Percentiles rank a stretch among this genome's conserved stretches.
phyloP scores from a whole-genome alignment of 2,888 invertebrate genomes.

The Keiferia lycopersicella region DNA sequence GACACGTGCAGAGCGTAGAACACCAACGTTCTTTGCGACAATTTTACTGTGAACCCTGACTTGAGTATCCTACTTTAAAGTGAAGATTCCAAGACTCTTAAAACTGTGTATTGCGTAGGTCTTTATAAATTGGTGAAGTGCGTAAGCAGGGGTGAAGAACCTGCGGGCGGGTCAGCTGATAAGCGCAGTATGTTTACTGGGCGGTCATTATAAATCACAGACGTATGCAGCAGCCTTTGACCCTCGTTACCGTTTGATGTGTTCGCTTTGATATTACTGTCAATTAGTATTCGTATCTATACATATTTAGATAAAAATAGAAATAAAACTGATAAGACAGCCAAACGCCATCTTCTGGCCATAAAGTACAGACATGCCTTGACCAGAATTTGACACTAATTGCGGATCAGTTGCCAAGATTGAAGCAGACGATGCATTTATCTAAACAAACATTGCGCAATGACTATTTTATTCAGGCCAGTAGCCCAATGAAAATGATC shows the following conservation, averaged over 20 bases:
- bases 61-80: neutral
- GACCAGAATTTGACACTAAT: constrained; percentile 9
- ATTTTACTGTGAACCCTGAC: constrained; percentile 17
- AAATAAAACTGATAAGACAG: constrained; percentile 2
- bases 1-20: constrained; percentile 38
- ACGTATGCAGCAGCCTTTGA: constrained; percentile 61
- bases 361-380: constrained; percentile 7
- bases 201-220: constrained; percentile 71
- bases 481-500: constrained; percentile 36
- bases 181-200: constrained; percentile 64
- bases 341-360: neutral
- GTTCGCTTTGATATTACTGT: constrained; percentile 35
- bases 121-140: neutral
- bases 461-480: constrained; percentile 39
- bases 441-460: constrained; percentile 32
- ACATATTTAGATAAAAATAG: constrained; percentile 13
- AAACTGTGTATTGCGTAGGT: neutral
- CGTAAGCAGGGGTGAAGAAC: constrained; percentile 59
- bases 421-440: constrained; percentile 32
- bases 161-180: constrained; percentile 54
- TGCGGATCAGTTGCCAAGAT: constrained; percentile 13
- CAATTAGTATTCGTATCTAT: constrained; percentile 23
- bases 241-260: constrained; percentile 61
- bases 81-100: neutral
- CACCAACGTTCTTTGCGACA: constrained; percentile 16